Percentiles rank a stretch among this genome's conserved stretches.
Evolutionary conservation across 2,888 invertebrate genomes (phyloP).

Genomic region (Brachycybe producta): DNA sequence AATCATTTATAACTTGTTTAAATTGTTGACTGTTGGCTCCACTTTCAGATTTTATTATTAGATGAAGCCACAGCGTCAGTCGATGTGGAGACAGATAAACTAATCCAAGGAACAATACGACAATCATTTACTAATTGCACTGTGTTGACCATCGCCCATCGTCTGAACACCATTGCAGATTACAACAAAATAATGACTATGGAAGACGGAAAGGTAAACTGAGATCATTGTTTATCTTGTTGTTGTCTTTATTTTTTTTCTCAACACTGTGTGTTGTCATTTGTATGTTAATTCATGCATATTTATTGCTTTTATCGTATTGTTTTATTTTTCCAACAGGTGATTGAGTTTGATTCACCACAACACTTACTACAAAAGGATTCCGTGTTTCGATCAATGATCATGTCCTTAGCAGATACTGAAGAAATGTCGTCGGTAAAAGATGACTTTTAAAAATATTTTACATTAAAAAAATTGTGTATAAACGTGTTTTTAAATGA

Average conservation of each 20-base stretch:
- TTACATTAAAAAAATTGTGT: too few relatives aligned
- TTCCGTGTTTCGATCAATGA: constrained; percentile 6
- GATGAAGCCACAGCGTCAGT: constrained; percentile 46
- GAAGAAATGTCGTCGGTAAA: too few relatives aligned
- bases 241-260: constrained; percentile 1
- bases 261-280: too few relatives aligned
- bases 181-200: constrained; percentile 44
- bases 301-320: background rate
- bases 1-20: background rate
- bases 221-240: too few relatives aligned
- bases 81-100: constrained; percentile 43
- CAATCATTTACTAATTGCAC: constrained; percentile 43
- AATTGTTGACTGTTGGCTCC: background rate
- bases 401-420: background rate
- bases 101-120: constrained; percentile 42
- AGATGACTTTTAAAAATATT: too few relatives aligned
- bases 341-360: constrained; percentile 39
- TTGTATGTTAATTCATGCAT: too few relatives aligned
- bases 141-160: constrained; percentile 46
- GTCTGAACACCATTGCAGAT: constrained; percentile 43
- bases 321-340: constrained; percentile 23
- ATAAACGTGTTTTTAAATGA: too few relatives aligned
- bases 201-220: constrained; percentile 39
- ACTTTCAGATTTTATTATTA: constrained; percentile 39
- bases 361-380: constrained; percentile 27